Conservation (phyloP, 2,113 vertebrate species). For the Poeciliopsis retropinna region DNA sequence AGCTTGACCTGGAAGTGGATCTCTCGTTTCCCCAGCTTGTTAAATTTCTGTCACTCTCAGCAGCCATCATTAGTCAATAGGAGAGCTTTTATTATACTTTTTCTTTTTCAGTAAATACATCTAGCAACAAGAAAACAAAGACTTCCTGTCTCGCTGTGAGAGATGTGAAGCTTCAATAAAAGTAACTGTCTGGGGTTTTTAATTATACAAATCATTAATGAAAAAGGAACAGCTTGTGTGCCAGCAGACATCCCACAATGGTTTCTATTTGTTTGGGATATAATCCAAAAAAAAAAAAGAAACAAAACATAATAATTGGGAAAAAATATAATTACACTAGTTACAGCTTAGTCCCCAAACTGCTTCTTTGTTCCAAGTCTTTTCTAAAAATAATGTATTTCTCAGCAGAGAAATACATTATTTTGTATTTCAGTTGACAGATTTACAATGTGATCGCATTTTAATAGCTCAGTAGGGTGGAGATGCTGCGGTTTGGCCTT, state of each 20-base stretch:
- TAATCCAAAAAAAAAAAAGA: not conserved
- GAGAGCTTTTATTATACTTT: not conserved
- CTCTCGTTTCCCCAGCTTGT: slow-evolving; percentile 44
- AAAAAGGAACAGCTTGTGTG: slow-evolving; percentile 22
- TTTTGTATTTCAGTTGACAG: not conserved
- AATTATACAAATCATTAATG: slow-evolving; percentile 29
- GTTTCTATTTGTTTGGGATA: not conserved
- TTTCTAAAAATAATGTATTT: not conserved
- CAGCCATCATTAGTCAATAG: slow-evolving; percentile 55
- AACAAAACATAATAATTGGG: not conserved
- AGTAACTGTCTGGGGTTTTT: slow-evolving; percentile 15
- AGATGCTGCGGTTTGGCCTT: not conserved
- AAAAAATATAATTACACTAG: not conserved
- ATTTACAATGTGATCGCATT: not conserved
- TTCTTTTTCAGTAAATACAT: not conserved
- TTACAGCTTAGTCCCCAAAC: not conserved
- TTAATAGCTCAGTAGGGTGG: not conserved
- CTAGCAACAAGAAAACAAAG: not conserved
- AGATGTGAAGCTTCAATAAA: not conserved
- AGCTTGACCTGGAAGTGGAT: slow-evolving; percentile 53
- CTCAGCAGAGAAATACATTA: not conserved
- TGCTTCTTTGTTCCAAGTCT: not conserved
- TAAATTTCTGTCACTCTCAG: slow-evolving; percentile 28
- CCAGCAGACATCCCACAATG: not conserved
- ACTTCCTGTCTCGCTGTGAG: not conserved